A percentile compares a stretch with the other conserved stretches of the same genome.
phyloP scores from a whole-genome alignment of 2,888 invertebrate genomes.

The Xanthorhoe designata region DNA sequence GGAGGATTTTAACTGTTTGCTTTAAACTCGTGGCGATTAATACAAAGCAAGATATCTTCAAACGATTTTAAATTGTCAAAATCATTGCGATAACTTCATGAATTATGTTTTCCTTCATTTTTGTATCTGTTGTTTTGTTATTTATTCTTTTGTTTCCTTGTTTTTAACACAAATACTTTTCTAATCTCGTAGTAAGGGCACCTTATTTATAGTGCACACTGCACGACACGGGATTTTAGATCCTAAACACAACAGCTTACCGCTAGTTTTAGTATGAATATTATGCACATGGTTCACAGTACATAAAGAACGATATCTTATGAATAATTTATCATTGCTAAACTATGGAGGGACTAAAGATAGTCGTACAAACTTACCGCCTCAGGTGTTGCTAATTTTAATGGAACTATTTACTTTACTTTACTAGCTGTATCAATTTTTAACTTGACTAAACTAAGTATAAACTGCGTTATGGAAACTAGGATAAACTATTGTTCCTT shows the following conservation, averaged over 20 bases:
- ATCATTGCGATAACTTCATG: not conserved
- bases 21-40: not conserved
- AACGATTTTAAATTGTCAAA: too few relatives aligned
- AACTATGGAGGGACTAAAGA: slow-evolving; percentile 47
- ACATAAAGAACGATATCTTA: slow-evolving; percentile 40
- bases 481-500: not conserved
- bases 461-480: slow-evolving; percentile 4
- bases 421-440: slow-evolving; percentile 11
- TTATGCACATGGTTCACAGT: slow-evolving; percentile 21
- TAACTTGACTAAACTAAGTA: slow-evolving; percentile 4
- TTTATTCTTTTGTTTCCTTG: not conserved
- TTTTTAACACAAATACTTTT: not conserved
- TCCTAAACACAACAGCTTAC: slow-evolving; percentile 2
- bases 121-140: not conserved
- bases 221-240: slow-evolving; percentile 15
- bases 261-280: slow-evolving; percentile 3
- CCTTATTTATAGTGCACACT: slow-evolving; percentile 10
- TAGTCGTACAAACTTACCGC: slow-evolving; percentile 35
- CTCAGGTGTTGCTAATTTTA: slow-evolving; percentile 51
- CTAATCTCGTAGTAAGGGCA: not conserved
- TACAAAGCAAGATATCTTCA: too few relatives aligned
- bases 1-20: not conserved
- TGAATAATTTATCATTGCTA: slow-evolving; percentile 47
- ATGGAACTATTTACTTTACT: slow-evolving; percentile 47
- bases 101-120: not conserved